Evolutionary conservation across 2,797 vertebrate species (phyloP).

Genomic region (Pangasius sanitwongsei): DNA sequence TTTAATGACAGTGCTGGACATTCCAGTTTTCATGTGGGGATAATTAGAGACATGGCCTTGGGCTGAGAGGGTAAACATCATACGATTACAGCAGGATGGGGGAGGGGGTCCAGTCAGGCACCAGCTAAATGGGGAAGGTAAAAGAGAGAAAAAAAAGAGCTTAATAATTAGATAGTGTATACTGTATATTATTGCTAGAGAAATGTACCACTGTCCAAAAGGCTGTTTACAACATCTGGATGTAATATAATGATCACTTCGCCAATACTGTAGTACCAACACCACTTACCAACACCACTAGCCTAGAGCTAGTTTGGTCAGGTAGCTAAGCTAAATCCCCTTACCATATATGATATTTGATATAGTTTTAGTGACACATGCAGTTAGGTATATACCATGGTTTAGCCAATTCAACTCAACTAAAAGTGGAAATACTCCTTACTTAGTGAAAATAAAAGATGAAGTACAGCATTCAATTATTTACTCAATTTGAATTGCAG

Average conservation of each 20-base stretch:
- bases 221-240: background rate
- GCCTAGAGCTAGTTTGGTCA: background rate
- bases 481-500: background rate
- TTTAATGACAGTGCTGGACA: slow-evolving; percentile 69
- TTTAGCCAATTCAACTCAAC: background rate
- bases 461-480: background rate
- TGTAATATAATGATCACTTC: background rate
- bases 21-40: slow-evolving; percentile 67
- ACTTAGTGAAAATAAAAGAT: background rate
- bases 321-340: background rate
- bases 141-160: slow-evolving; percentile 33
- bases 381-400: background rate
- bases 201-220: background rate
- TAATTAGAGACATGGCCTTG: slow-evolving; percentile 66
- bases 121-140: slow-evolving; percentile 28
- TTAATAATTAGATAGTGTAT: slow-evolving; percentile 52
- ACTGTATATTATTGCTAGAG: slow-evolving; percentile 14
- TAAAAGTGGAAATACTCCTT: background rate
- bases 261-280: background rate
- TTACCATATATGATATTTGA: slow-evolving; percentile 10
- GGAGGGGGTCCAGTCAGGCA: slow-evolving; percentile 43
- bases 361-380: background rate
- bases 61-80: slow-evolving; percentile 65
- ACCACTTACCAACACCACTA: background rate
- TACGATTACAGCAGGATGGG: slow-evolving; percentile 62